Evolutionary conservation across 2,888 invertebrate species (phyloP).

Genomic region (Furcula furcula): DNA sequence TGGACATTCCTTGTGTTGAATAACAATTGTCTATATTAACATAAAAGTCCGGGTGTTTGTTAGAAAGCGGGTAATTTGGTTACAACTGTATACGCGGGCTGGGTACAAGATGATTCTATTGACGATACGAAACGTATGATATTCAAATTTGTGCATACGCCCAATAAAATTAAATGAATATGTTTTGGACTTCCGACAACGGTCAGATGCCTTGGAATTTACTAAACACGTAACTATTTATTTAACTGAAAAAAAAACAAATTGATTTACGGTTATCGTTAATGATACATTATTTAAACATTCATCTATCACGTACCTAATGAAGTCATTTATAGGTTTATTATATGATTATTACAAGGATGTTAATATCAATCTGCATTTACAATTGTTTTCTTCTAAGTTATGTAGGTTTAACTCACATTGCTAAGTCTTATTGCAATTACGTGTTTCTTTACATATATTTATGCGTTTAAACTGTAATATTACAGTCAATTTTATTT

Average conservation of each 20-base stretch:
- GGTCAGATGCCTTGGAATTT: slow-evolving; percentile 36
- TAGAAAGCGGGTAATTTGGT: slow-evolving; percentile 82
- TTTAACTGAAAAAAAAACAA: slow-evolving; percentile 32
- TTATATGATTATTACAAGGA: too few species aligned
- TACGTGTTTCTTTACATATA: too few species aligned
- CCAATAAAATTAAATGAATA: slow-evolving; percentile 64
- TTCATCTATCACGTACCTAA: too few species aligned
- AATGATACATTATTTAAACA: slow-evolving; percentile 9
- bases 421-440: too few species aligned
- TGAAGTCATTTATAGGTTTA: too few species aligned
- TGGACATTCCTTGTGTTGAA: slow-evolving; percentile 70
- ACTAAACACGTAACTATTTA: slow-evolving; percentile 1
- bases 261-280: slow-evolving; percentile 27
- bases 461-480: too few species aligned
- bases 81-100: slow-evolving; percentile 66
- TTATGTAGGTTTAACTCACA: too few species aligned
- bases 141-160: slow-evolving; percentile 57
- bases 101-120: slow-evolving; percentile 64
- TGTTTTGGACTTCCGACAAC: slow-evolving; percentile 65
- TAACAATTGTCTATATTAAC: slow-evolving; percentile 75
- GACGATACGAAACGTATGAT: slow-evolving; percentile 52
- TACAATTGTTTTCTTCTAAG: too few species aligned
- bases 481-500: too few species aligned
- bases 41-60: slow-evolving; percentile 79
- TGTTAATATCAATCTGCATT: too few species aligned